phyloP scores from a whole-genome alignment of 2,888 invertebrate genomes.

The Pimpla rufipes region DNA sequence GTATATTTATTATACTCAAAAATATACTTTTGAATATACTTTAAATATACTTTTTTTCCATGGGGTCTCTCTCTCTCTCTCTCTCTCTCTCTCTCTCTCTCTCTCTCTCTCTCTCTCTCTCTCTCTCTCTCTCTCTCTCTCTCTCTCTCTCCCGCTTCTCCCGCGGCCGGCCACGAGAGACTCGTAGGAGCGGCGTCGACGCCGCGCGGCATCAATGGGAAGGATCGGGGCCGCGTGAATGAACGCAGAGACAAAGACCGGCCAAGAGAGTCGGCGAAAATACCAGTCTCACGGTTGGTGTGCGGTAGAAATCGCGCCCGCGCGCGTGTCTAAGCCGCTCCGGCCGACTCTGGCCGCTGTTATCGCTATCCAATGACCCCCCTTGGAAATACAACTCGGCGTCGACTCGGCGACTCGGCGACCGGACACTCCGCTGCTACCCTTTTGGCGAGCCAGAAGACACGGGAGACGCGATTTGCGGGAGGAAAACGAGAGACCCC shows the following conservation, averaged over 20 bases:
- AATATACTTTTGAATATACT: no score
- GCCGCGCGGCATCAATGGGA: constrained; percentile 82
- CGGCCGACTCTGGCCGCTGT: constrained; percentile 2
- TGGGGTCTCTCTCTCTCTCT: no score
- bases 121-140: constrained; percentile 75
- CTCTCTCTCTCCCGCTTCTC: constrained; percentile 73
- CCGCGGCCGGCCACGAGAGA: constrained; percentile 51
- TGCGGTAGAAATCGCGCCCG: constrained; percentile 74
- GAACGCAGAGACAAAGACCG: constrained; percentile 79
- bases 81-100: constrained; percentile 76
- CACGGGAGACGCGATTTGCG: no score
- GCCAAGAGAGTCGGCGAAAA: constrained; percentile 77
- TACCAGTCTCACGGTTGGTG: constrained; percentile 83
- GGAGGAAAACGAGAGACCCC: neutral
- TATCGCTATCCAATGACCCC: constrained; percentile 35
- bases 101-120: constrained; percentile 74
- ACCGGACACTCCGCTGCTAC: no score
- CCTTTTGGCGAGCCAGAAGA: no score
- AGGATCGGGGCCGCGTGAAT: constrained; percentile 83
- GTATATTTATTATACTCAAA: no score
- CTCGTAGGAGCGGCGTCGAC: constrained; percentile 36
- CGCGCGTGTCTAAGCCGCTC: constrained; percentile 69
- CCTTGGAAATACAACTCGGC: constrained; percentile 5
- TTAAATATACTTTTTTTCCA: no score
- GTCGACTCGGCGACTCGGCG: neutral